Conservation (phyloP, 1,140 invertebrate species). For the Nephotettix cincticeps region DNA sequence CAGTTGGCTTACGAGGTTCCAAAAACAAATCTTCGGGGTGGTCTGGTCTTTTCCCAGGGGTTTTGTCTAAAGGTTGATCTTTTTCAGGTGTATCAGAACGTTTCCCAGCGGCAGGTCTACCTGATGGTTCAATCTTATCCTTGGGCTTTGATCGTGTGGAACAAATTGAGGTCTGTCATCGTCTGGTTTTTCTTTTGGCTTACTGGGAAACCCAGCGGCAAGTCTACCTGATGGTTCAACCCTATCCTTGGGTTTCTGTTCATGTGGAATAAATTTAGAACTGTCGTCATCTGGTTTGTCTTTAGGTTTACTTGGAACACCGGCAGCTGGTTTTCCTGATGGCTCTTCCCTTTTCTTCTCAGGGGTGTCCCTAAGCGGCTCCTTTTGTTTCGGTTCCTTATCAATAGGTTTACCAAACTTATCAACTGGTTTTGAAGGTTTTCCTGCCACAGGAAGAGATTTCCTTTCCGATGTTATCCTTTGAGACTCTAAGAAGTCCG, state of each 20-base stretch:
- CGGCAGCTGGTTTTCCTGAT: background rate
- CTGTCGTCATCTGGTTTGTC: background rate
- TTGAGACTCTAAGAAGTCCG: background rate
- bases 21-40: too few relatives aligned
- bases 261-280: background rate
- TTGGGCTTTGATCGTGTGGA: background rate
- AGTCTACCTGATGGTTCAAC: background rate
- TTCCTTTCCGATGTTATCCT: background rate
- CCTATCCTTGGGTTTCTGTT: background rate
- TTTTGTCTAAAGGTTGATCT: too few relatives aligned
- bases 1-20: background rate
- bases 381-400: background rate
- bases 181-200: conserved; percentile 3
- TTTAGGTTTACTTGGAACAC: background rate
- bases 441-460: too few relatives aligned
- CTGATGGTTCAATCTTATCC: background rate
- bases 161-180: background rate
- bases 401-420: conserved; percentile 2
- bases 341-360: background rate
- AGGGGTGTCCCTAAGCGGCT: conserved; percentile 1
- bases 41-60: conserved; percentile 6
- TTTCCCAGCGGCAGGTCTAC: background rate
- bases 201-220: background rate
- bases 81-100: too few relatives aligned
- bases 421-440: conserved; percentile 11